Evolutionary conservation across 2,888 invertebrate genomes (phyloP), one percentile per base, ranked within the genome.

Genomic region (Mongoloraphidia duomilia): DNA sequence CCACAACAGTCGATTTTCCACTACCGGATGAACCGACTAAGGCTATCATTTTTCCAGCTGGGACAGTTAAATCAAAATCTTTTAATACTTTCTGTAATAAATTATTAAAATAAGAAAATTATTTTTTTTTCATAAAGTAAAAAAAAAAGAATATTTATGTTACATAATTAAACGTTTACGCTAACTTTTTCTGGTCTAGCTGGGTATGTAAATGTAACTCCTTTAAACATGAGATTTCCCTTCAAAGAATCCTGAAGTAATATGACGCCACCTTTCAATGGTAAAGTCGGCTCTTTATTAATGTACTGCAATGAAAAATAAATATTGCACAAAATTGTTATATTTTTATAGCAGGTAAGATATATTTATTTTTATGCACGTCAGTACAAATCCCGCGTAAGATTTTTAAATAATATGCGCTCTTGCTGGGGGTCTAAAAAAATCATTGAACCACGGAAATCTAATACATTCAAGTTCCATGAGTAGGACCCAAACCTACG

Each of bases 21-120:
- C 90, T 91, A 2, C 96, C 96, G 39, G 93, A 94, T 0, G 88
- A 79, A 1, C 96, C 93, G 34, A 94, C 94, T 36, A 97, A 77
- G 0, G 96, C 96, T 1, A 94, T 82, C 0, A 92, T 87, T 68
- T 85, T 84, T 1, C 95, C 95, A 5, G 88, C 82, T 1, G 86
- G 86, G 57, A 97, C 77, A 48, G 72, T 75, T 46, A 97, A 67
- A 61, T 77, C 85, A 61, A 97, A 90, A 59, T 90, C 74, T 53
- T 84, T 79, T 42, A 97, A 67, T n/a, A 95, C 81, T 33, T 71
- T 60, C 80, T 86, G 68, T 37, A 69, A 50, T 52, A 41, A 57
- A 50, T 36, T 55, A 48, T 56, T 56, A 47, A 44, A 53, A 49
- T 48, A 38, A 42, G 1, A 26, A 26, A 26, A 26, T 26, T 3